phyloP scores from a whole-genome alignment of 2,888 invertebrate species.

The Zootermopsis nevadensis region DNA sequence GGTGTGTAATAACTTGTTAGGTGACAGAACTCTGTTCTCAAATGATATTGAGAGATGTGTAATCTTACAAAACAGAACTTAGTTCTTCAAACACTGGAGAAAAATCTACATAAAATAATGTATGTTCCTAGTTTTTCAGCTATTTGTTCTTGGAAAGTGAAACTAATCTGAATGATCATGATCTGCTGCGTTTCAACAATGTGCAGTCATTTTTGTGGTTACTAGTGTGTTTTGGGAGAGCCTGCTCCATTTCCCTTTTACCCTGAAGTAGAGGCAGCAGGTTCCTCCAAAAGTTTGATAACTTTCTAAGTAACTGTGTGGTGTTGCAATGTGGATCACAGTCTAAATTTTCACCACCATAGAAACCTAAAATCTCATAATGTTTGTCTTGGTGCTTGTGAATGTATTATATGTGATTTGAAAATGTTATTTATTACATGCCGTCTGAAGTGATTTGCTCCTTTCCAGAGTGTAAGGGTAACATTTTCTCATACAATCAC shows the following conservation, averaged over 20 bases:
- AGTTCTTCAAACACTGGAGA: background rate
- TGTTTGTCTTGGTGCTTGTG: background rate
- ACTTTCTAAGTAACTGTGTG: too few relatives aligned
- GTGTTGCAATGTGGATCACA: too few relatives aligned
- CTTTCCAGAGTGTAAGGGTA: background rate
- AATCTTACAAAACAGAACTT: background rate
- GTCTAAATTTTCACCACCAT: too few relatives aligned
- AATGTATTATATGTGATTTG: background rate
- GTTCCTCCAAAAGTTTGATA: too few relatives aligned
- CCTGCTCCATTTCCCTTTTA: too few relatives aligned
- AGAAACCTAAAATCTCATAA: too few relatives aligned
- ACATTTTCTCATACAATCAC: background rate
- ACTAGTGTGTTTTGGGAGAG: too few relatives aligned
- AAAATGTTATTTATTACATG: background rate
- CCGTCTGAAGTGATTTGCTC: background rate
- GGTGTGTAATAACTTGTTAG: background rate
- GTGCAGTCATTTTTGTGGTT: too few relatives aligned
- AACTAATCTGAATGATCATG: too few relatives aligned
- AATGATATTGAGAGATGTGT: background rate
- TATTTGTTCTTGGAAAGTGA: background rate
- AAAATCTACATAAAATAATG: background rate
- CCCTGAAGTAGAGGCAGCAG: too few relatives aligned
- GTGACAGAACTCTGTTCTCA: background rate
- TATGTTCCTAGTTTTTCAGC: background rate
- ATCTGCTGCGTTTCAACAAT: too few relatives aligned